Evolutionary conservation across 2,888 invertebrate species (phyloP), one percentile per base, ranked within the genome.

Genomic region (Rhyacophila evoluta): DNA sequence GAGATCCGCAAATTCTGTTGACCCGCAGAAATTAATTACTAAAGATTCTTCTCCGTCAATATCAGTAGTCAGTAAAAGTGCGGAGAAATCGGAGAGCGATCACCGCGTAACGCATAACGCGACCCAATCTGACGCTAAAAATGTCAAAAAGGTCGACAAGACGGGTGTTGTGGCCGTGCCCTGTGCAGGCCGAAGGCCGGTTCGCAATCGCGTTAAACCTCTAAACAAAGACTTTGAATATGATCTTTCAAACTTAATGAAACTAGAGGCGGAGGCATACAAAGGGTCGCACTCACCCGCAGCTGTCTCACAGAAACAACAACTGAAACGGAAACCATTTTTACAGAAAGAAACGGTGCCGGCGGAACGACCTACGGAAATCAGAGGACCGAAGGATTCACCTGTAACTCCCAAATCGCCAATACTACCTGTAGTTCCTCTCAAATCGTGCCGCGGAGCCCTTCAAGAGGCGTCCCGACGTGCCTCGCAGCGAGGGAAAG

Each of bases 151-250:
- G 19, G 39, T 33, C 19, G 38, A 76, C 68, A 77, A 68, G 72
- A 72, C 68, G 6, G 85, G 87, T 38, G 83, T 83, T 25, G 85
- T 87, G n/a, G 87, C 77, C 39, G 75, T 70, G 81, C 79, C 81
- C 77, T 68, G 28, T 75, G 79, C 78, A 78, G 81, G 87, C 6
- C 86, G 89, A 72, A 88, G 93, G 82, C 93, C 94, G 1, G 90
- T 92, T 11, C 89, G 94, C 39, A 93, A 93, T 85, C 91, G 92
- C 81, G 89, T 92, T 0, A 93, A 92, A 85, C 91, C 91, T 6
- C 90, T 92, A 82, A 91, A 92, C 84, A 92, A 92, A 84, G 94
- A 94, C 86, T 94, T 94, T 85, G 92, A 94, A 83, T 94, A 94
- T 84, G 94, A 94, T 86, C 86, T 93, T 82, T 91, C 92, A 2